These are phyloP conservation scores for Oasisia sp. DNA, from an alignment of 2,888 invertebrate genomes.

Conservation along the genomic window DNA sequence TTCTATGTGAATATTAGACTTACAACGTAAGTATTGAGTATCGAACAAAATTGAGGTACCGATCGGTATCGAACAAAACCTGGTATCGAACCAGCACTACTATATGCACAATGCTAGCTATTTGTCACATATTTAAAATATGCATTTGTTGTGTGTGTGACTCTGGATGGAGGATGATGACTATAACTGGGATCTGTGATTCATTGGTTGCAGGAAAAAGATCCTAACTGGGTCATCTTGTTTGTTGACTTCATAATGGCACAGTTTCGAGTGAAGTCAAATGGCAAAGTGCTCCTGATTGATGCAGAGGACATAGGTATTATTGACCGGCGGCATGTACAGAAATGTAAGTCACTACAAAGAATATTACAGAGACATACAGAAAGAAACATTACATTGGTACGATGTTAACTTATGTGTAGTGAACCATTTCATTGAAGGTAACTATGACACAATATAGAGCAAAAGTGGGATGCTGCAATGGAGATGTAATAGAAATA, in stretches of 20 bases:
- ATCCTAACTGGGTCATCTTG: neutral
- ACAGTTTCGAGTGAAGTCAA: neutral
- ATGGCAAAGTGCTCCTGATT: neutral
- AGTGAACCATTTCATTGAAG: neutral
- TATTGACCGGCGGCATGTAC: neutral
- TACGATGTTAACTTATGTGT: neutral
- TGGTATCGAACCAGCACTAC: no score
- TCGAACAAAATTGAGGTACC: no score
- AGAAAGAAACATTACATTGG: no score
- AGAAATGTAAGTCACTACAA: neutral
- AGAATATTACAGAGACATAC: no score
- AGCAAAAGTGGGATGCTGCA: no score
- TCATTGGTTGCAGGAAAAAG: neutral
- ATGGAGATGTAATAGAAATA: no score
- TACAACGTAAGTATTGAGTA: no score
- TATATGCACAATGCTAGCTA: neutral
- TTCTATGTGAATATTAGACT: no score
- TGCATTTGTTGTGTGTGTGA: neutral
- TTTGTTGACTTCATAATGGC: neutral
- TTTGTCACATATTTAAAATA: neutral
- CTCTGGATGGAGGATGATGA: no score
- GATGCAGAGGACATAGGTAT: neutral
- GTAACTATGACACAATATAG: no score
- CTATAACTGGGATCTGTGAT: neutral
- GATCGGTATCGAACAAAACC: no score